These are phyloP conservation scores for Seriola quinqueradiata DNA, from an alignment of 2,113 vertebrate species.

Conservation along the genomic window DNA sequence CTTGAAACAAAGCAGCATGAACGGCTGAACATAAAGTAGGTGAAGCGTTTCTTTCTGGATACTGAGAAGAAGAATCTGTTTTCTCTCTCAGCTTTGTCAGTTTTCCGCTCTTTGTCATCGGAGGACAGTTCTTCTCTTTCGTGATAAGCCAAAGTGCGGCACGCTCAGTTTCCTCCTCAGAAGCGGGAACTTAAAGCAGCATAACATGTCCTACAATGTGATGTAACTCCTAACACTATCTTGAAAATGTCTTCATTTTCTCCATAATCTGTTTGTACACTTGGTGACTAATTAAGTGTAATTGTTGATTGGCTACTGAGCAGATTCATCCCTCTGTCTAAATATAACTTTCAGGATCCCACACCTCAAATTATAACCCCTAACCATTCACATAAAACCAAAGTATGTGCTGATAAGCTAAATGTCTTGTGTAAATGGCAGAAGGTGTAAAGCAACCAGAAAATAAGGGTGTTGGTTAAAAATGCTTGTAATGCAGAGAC, in stretches of 20 bases:
- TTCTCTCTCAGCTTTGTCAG: constrained; percentile 36
- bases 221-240: not conserved
- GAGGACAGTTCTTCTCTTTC: constrained; percentile 50
- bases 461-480: constrained; percentile 64
- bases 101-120: constrained; percentile 52
- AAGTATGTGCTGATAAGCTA: constrained; percentile 38
- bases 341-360: constrained; percentile 41
- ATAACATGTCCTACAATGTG: not conserved
- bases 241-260: not conserved
- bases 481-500: constrained; percentile 72
- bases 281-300: constrained; percentile 40
- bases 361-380: constrained; percentile 66
- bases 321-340: constrained; percentile 40
- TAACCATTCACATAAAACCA: constrained; percentile 26
- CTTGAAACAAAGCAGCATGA: constrained; percentile 81
- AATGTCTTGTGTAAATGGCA: constrained; percentile 23
- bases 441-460: constrained; percentile 59
- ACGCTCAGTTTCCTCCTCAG: constrained; percentile 81
- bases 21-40: constrained; percentile 76
- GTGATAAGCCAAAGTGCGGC: constrained; percentile 83
- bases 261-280: not conserved
- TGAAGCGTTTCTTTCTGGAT: constrained; percentile 73
- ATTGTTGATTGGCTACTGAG: constrained; percentile 27
- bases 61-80: constrained; percentile 72
- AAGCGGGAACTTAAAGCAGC: not conserved